Evolutionary conservation across 2,113 vertebrate species (phyloP).

Genomic region (Pachypanchax playfairii): DNA sequence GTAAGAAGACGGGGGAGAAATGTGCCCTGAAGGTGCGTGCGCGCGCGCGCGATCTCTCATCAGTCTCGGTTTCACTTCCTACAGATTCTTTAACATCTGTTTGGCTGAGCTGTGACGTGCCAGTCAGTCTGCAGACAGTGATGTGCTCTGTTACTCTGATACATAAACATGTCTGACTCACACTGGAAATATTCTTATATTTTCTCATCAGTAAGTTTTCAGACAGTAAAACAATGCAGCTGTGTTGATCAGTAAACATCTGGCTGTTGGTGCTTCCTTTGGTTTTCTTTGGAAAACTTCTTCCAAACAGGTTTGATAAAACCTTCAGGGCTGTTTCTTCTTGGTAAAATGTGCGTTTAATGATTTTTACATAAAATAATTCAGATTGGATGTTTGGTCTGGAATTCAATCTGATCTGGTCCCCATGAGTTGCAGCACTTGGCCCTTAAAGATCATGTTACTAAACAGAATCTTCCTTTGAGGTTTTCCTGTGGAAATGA

Average conservation of each 20-base stretch:
- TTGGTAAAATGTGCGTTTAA: neutral
- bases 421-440: slow-evolving; percentile 4
- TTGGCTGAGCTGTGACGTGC: too few species aligned
- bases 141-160: slow-evolving; percentile 22
- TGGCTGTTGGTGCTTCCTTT: slow-evolving; percentile 4
- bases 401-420: neutral
- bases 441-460: neutral
- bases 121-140: too few species aligned
- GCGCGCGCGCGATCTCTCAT: slow-evolving; percentile 30
- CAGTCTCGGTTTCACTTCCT: neutral
- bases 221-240: neutral
- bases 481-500: slow-evolving; percentile 3
- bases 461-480: slow-evolving; percentile 17
- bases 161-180: neutral
- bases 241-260: too few species aligned
- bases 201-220: neutral
- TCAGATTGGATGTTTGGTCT: too few species aligned
- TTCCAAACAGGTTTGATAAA: neutral
- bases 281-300: slow-evolving; percentile 30
- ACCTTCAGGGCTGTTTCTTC: neutral
- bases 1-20: slow-evolving; percentile 68
- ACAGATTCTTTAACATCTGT: neutral
- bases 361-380: neutral
- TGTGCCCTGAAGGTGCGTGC: slow-evolving; percentile 73
- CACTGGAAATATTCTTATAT: neutral